Conservation (phyloP, 2,113 vertebrate genomes). For the Esox niger region DNA sequence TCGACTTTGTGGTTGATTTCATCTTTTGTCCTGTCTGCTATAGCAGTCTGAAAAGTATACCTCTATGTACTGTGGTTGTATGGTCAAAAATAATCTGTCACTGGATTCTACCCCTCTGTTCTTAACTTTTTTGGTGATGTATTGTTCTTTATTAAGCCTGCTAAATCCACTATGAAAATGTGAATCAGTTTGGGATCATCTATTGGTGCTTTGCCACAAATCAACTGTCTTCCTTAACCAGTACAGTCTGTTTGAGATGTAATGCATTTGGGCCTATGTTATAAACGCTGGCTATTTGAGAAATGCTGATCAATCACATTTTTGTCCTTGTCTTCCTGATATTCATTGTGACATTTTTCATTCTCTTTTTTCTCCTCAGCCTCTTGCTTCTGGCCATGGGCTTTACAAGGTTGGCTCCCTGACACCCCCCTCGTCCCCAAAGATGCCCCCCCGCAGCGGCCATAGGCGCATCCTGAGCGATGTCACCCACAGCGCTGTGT, state of each 20-base stretch:
- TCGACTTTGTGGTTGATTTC: too few species aligned
- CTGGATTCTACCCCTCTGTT: too few species aligned
- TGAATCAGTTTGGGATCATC: not conserved
- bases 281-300: not conserved
- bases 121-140: too few species aligned
- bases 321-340: not conserved
- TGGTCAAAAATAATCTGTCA: too few species aligned
- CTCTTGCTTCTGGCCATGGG: constrained; percentile 36
- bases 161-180: not conserved
- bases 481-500: constrained; percentile 94
- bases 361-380: not conserved
- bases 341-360: not conserved
- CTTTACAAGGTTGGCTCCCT: constrained; percentile 87
- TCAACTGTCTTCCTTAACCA: not conserved
- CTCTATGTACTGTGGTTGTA: not conserved
- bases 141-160: too few species aligned
- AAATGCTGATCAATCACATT: not conserved
- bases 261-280: constrained; percentile 5
- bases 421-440: constrained; percentile 94
- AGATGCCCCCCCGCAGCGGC: constrained; percentile 85
- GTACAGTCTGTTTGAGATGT: not conserved
- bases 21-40: not conserved
- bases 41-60: not conserved
- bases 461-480: constrained; percentile 96
- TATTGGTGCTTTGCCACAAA: not conserved